phyloP scores from a whole-genome alignment of 1,140 invertebrate species.

The Microplitis mediator region DNA sequence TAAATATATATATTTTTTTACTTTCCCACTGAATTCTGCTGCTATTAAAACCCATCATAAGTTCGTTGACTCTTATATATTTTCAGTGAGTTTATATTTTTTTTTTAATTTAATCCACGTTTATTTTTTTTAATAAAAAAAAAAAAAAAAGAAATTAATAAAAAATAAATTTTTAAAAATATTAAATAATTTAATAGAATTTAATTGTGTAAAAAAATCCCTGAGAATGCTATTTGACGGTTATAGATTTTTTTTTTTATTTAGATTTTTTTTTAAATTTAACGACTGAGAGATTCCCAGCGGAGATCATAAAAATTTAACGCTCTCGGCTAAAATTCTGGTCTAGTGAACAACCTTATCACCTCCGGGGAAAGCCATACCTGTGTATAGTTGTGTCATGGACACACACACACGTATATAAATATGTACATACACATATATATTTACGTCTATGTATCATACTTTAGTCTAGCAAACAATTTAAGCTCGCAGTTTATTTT shows the following conservation, averaged over 20 bases:
- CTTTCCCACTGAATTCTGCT: neutral
- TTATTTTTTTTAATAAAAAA: neutral
- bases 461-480: too few relatives aligned
- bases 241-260: neutral
- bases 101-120: neutral
- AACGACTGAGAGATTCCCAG: neutral
- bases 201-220: neutral
- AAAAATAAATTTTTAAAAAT: too few relatives aligned
- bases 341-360: conserved; percentile 3
- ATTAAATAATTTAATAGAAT: too few relatives aligned
- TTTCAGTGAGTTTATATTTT: neutral
- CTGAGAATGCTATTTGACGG: neutral
- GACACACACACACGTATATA: too few relatives aligned
- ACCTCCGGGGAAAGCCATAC: neutral
- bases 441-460: too few relatives aligned
- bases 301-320: neutral
- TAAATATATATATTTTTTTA: neutral
- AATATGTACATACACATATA: too few relatives aligned
- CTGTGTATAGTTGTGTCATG: too few relatives aligned
- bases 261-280: neutral
- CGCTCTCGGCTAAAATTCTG: neutral
- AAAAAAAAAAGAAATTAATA: neutral
- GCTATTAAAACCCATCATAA: neutral
- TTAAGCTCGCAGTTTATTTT: too few relatives aligned
- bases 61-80: neutral